Conservation (phyloP, 2,888 invertebrate genomes). For the Belgica antarctica region DNA sequence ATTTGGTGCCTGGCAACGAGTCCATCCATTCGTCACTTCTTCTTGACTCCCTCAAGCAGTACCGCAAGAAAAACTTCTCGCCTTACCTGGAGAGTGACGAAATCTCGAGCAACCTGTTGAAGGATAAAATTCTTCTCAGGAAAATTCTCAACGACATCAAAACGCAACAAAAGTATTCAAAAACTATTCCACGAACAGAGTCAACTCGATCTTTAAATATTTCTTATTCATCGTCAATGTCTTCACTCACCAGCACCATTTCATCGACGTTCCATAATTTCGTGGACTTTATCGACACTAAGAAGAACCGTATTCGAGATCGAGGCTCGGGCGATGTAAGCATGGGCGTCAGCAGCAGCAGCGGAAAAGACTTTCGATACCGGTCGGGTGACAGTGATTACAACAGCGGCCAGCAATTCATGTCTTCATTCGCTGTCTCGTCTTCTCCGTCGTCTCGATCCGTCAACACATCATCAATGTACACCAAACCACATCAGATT, state of each 20-base stretch:
- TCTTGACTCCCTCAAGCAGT: conserved; percentile 36
- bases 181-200: conserved; percentile 47
- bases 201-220: conserved; percentile 52
- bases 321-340: conserved; percentile 27
- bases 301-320: conserved; percentile 30
- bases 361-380: conserved; percentile 7
- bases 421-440: not conserved
- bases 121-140: conserved; percentile 70
- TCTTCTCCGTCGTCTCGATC: not conserved
- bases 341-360: no score
- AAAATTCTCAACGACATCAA: conserved; percentile 71
- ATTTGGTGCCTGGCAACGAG: conserved; percentile 34
- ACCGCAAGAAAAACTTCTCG: conserved; percentile 42
- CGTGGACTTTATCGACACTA: conserved; percentile 40
- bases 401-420: no score
- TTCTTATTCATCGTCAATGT: conserved; percentile 50
- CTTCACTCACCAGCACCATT: conserved; percentile 45
- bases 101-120: conserved; percentile 70
- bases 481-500: conserved; percentile 36
- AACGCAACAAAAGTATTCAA: conserved; percentile 58
- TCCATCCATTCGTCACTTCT: conserved; percentile 28
- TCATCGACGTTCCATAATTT: conserved; percentile 43
- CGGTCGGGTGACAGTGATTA: not conserved
- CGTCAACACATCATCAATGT: not conserved
- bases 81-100: conserved; percentile 59